These are phyloP conservation scores for Edolisoma coerulescens DNA, from an alignment of 2,113 vertebrate species.

Conservation along the genomic window DNA sequence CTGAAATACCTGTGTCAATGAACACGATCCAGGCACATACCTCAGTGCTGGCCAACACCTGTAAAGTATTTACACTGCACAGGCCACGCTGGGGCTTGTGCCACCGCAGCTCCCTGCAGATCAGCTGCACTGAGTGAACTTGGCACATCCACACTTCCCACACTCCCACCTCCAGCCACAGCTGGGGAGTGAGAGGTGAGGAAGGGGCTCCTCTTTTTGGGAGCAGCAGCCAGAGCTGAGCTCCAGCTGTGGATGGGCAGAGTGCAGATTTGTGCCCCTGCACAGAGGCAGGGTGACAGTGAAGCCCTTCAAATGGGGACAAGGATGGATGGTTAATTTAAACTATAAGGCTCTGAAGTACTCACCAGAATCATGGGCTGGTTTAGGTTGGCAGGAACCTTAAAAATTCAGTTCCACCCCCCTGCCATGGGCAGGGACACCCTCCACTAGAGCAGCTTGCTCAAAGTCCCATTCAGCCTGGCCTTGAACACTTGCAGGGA, in stretches of 20 bases:
- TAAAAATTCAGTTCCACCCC: not conserved
- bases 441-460: not conserved
- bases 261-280: not conserved
- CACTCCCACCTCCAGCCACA: fast-evolving
- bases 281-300: not conserved
- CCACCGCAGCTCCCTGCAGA: not conserved
- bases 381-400: not conserved
- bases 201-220: not conserved
- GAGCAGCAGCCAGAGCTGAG: not conserved
- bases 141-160: not conserved
- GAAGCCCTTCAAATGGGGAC: not conserved
- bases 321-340: not conserved
- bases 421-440: not conserved
- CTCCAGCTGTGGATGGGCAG: not conserved
- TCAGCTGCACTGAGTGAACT: not conserved
- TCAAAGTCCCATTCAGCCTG: not conserved
- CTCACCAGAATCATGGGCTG: not conserved
- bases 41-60: not conserved
- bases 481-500: not conserved
- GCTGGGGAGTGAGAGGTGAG: fast-evolving
- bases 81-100: not conserved
- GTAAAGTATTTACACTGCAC: not conserved
- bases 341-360: not conserved
- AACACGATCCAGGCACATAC: not conserved
- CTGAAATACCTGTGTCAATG: not conserved